Percentiles rank a stretch among this genome's conserved stretches.
Evolutionary conservation across 2,113 vertebrate species (phyloP).

Genomic region (Chaetura pelagica): DNA sequence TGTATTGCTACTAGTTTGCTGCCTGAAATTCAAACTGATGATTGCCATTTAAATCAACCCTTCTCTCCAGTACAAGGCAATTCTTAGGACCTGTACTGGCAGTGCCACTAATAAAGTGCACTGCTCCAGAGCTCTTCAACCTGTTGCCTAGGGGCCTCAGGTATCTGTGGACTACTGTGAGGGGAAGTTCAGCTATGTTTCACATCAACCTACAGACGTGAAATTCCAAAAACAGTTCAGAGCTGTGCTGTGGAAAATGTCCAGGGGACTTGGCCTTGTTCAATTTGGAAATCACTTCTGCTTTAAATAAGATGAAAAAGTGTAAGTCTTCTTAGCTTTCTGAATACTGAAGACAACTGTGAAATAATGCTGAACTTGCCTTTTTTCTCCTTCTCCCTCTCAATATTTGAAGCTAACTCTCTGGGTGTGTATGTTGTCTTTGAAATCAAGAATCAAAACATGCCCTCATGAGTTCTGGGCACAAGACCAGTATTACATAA

Average conservation of each 20-base stretch:
- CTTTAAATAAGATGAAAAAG: neutral
- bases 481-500: neutral
- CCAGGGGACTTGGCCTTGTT: neutral
- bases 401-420: neutral
- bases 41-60: neutral
- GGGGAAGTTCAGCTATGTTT: neutral
- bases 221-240: neutral
- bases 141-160: neutral
- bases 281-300: neutral
- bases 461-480: neutral
- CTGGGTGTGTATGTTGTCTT: neutral
- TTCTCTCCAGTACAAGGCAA: neutral
- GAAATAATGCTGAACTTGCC: neutral
- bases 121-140: neutral
- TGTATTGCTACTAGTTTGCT: neutral
- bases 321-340: neutral
- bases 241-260: neutral
- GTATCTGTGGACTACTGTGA: neutral
- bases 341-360: neutral
- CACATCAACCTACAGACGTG: neutral
- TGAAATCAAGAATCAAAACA: conserved; percentile 26
- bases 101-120: neutral
- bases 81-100: neutral
- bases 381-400: neutral
- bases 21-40: neutral